A percentile compares a stretch with the other conserved stretches of the same genome.
Evolutionary conservation across 2,888 invertebrate species (phyloP).

Genomic region (Tetrapedia diversipes): DNA sequence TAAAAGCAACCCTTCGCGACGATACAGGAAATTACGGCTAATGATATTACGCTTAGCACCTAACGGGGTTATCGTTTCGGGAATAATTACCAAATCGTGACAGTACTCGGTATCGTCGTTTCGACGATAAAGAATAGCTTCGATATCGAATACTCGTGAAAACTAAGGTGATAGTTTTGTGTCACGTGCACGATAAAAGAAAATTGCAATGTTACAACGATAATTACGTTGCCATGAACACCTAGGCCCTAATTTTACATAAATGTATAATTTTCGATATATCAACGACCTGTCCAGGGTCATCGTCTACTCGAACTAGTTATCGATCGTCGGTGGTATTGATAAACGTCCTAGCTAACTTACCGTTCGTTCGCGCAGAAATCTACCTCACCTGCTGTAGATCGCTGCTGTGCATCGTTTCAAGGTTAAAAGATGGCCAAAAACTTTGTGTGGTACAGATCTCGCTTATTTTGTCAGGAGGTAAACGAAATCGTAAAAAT

Average conservation of each 20-base stretch:
- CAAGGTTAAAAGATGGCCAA: slow-evolving; percentile 1
- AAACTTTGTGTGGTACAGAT: too few relatives aligned
- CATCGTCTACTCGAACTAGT: slow-evolving; percentile 26
- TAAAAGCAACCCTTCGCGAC: slow-evolving; percentile 31
- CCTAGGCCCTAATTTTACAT: slow-evolving; percentile 57
- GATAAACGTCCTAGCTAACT: slow-evolving; percentile 63
- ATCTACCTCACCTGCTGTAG: slow-evolving; percentile 41
- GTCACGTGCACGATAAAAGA: background rate
- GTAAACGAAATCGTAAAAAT: background rate
- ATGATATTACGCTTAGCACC: slow-evolving; percentile 68
- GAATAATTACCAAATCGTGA: slow-evolving; percentile 33
- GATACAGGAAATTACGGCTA: slow-evolving; percentile 43
- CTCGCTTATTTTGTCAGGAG: background rate
- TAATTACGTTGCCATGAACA: slow-evolving; percentile 36
- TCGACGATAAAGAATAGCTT: background rate
- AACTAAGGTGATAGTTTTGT: background rate
- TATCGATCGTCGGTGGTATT: slow-evolving; percentile 51
- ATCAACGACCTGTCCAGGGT: slow-evolving; percentile 22
- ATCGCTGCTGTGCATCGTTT: background rate
- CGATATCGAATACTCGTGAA: slow-evolving; percentile 22
- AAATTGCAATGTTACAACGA: slow-evolving; percentile 23
- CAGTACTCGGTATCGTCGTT: slow-evolving; percentile 11
- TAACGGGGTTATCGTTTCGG: slow-evolving; percentile 64
- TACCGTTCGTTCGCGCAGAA: slow-evolving; percentile 43
- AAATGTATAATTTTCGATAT: slow-evolving; percentile 28